phyloP scores from a whole-genome alignment of 2,797 vertebrate genomes.

The Rhodeus uyekii region DNA sequence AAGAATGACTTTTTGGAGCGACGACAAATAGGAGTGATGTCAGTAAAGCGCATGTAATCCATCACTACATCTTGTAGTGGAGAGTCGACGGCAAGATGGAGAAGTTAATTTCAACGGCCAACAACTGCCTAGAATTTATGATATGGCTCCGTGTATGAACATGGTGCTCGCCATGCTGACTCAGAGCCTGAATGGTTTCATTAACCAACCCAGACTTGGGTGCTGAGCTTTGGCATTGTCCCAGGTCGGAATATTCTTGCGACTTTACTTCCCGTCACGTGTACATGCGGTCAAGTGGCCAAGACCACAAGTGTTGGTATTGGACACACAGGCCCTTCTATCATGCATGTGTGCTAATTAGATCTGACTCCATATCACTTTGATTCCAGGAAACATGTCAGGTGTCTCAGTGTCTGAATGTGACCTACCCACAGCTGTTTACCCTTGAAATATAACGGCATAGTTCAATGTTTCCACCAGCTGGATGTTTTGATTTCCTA shows the following conservation, averaged over 20 bases:
- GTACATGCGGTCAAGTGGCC: neutral
- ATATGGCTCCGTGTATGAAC: too few relatives aligned
- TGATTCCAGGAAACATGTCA: neutral
- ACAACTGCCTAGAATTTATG: too few relatives aligned
- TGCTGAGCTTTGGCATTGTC: neutral
- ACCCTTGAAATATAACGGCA: neutral
- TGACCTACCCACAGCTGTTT: conserved; percentile 14
- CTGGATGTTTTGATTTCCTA: conserved; percentile 7
- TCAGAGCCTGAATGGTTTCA: too few relatives aligned
- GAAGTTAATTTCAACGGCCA: too few relatives aligned
- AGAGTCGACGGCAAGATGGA: too few relatives aligned
- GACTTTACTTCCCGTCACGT: neutral
- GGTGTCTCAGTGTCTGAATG: neutral
- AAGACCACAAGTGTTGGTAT: neutral
- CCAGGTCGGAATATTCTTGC: neutral
- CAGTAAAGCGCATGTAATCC: too few relatives aligned
- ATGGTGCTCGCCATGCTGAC: too few relatives aligned
- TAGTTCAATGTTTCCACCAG: neutral
- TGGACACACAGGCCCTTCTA: neutral
- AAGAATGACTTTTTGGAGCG: too few relatives aligned
- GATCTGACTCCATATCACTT: neutral
- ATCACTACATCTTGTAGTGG: too few relatives aligned
- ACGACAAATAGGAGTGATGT: too few relatives aligned
- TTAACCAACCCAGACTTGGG: neutral
- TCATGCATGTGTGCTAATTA: neutral